These are phyloP conservation scores for Dynastes hyllus DNA, from an alignment of 2,888 invertebrate genomes.

Conservation along the genomic window DNA sequence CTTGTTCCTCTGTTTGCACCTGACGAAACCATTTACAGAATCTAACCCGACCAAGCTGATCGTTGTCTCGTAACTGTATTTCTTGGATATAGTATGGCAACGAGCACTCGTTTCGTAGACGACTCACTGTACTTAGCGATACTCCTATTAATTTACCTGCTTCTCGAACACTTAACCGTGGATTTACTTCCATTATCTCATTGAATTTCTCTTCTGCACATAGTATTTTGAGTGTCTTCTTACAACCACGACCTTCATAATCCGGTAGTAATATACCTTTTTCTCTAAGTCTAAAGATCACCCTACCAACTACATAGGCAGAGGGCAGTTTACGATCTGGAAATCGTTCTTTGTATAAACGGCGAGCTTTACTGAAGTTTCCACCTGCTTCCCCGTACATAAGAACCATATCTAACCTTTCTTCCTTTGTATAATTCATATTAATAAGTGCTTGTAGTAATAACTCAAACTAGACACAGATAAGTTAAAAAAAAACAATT, in stretches of 20 bases:
- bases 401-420: not conserved
- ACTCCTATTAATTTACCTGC: not conserved
- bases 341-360: not conserved
- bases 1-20: not conserved
- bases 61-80: not conserved
- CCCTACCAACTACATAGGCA: not conserved
- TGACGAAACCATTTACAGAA: not conserved
- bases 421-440: not conserved
- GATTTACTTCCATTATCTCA: not conserved
- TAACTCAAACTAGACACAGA: too few relatives aligned
- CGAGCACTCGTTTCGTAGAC: not conserved
- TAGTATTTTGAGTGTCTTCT: not conserved
- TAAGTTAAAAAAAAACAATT: too few relatives aligned
- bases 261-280: not conserved
- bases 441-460: too few relatives aligned
- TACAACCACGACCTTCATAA: conserved; percentile 4
- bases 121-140: not conserved
- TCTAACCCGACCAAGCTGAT: not conserved
- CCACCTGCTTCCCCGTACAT: not conserved
- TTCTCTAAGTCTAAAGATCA: not conserved
- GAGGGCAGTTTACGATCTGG: not conserved
- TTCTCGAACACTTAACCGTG: not conserved
- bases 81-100: not conserved
- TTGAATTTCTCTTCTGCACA: not conserved
- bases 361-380: not conserved